Conservation (phyloP, 2,888 invertebrate genomes). For the Cyclophora albipunctata region DNA sequence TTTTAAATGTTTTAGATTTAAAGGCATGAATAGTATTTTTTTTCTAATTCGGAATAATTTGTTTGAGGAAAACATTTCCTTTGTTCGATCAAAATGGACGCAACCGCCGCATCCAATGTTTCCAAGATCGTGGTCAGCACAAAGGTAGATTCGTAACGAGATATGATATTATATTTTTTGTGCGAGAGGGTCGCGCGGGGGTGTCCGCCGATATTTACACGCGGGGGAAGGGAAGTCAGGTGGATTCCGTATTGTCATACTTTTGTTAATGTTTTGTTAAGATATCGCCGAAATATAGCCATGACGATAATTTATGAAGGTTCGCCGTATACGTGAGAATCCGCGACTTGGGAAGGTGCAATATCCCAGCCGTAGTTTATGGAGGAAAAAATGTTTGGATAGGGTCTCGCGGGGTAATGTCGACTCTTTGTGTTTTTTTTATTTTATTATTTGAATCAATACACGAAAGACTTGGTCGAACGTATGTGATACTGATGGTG, state of each 20-base stretch:
- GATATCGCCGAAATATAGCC: constrained; percentile 21
- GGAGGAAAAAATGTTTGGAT: constrained; percentile 13
- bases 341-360: constrained; percentile 18
- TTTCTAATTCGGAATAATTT: no score
- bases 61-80: no score
- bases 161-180: constrained; percentile 62
- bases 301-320: constrained; percentile 38
- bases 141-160: constrained; percentile 61
- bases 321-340: constrained; percentile 36
- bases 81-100: no score
- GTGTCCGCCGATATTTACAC: constrained; percentile 16
- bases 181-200: constrained; percentile 15
- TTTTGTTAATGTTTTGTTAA: constrained; percentile 23
- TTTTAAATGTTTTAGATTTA: no score
- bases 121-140: constrained; percentile 17
- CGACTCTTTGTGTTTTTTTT: no score
- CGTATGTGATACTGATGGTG: no score
- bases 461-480: no score
- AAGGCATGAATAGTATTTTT: no score
- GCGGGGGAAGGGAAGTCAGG: constrained; percentile 35
- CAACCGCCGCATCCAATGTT: constrained; percentile 33
- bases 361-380: constrained; percentile 15
- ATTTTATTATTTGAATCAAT: no score
- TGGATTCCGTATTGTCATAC: constrained; percentile 42
- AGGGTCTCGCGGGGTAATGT: constrained; percentile 2